Evolutionary conservation across 2,797 vertebrate genomes (phyloP), one percentile per base, ranked within the genome.

Genomic region (Characodon lateralis): DNA sequence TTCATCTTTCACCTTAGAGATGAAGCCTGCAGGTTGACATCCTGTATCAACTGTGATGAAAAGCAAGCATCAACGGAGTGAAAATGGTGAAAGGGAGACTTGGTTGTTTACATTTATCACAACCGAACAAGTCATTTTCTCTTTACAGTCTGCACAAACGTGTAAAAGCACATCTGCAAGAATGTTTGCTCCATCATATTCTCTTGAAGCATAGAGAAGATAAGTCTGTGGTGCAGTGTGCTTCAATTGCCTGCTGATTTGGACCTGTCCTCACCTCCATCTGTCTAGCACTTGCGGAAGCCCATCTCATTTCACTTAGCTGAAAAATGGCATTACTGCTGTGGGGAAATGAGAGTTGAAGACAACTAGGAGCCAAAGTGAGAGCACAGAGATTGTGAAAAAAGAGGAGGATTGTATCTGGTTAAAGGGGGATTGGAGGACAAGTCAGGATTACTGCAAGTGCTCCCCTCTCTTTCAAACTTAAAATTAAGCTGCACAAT

Each of bases 271-370:
- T 90, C 85, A 84, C 86, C 88, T 92, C 80, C 81, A 87, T 92
- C 86, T 88, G 83, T 89, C 90, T 63, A 83, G 66, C 8, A 70
- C 77, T 78, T 79, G 71, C 87, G 85, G 82, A 92, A 90, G 90
- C 77, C 76, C 78, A 87, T 91, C 85, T 91, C 85, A 87, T 89
- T 89, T 88, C 89, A 88, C 87, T 88, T 84, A 71, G 73, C 80
- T 78, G 84, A 80, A 86, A 89, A 90, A 91, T 85, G 82, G 88
- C 88, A 93, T 91, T 82, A 90, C 89, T 85, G 78, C 80, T 1
- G 20, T 3, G 2, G 83, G 86, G 88, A 90, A 92, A 92, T 91
- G 83, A 92, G 80, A 88, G 84, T 85, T 87, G 85, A 86, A 86
- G 68, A 73, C 24, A 86, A 50, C 12, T n/a, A 78, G 73, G 74